Base-by-base conservation (phyloP, 2,797 vertebrate species). In the Trematomus bernacchii region DNA sequence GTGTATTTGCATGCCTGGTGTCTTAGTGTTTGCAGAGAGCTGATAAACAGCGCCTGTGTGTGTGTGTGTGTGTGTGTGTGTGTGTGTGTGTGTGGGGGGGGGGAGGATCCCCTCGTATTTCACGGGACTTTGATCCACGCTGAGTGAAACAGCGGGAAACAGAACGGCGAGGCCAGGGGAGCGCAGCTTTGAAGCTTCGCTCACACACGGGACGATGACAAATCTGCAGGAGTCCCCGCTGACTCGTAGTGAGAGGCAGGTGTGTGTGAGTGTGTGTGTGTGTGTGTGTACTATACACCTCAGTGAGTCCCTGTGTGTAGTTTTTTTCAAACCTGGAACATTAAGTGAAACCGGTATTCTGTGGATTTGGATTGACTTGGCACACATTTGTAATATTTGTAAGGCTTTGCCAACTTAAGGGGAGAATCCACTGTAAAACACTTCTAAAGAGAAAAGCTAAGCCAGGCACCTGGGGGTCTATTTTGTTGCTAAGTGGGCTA, bases 61-160 rank as follows among this genome's bases (percentile, higher is more conserved):
- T 27, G 3, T 27, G 23, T 27, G 3, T 23, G 23, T 23, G 3
- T 23, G 23, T 23, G 3, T 23, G n/a, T n/a, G n/a, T n/a, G n/a
- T n/a, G n/a, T n/a, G n/a, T n/a, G n/a, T n/a, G n/a, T n/a, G n/a
- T n/a, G n/a, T n/a, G n/a, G n/a, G n/a, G 3, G 30, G 30, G 79
- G 77, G 71, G 78, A 80, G 76, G 73, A 86, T 91, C 89, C 80
- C 52, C 42, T 67, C 70, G 57, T 69, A 61, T 92, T 91, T 84
- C 73, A 76, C 51, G 43, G 30, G 43, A 82, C 91, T 93, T 93
- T 91, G 93, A 93, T 93, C 91, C 84, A 55, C 30, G 4, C 71
- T 80, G 85, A 91, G 86, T 52, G 69, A 84, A 87, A 85, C 88
- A 82, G 86, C 60, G 23, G 77, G 87, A 80, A 85, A 88, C 84